These are phyloP conservation scores for Tenebrosternarchus preto DNA, from an alignment of 2,113 vertebrate species.

Conservation along the genomic window DNA sequence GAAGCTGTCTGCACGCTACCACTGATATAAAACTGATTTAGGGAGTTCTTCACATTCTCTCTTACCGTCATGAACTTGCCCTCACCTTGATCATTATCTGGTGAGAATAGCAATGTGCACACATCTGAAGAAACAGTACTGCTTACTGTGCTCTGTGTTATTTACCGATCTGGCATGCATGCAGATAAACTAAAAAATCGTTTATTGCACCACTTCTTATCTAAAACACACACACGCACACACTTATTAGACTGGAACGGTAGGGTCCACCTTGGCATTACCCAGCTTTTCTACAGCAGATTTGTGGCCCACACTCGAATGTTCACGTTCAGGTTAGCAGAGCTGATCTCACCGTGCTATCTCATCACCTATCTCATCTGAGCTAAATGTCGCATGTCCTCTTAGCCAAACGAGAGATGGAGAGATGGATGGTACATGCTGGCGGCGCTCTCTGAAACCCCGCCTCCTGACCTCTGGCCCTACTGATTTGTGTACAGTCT, in stretches of 20 bases:
- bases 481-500: too few relatives aligned
- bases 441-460: background rate
- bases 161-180: background rate
- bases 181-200: background rate
- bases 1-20: background rate
- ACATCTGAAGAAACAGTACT: background rate
- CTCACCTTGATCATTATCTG: background rate
- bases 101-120: background rate
- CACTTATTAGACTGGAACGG: too few relatives aligned
- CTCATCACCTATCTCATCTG: constrained; percentile 37
- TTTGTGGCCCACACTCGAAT: background rate
- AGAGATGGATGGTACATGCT: constrained; percentile 17
- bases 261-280: too few relatives aligned
- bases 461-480: background rate
- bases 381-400: constrained; percentile 48
- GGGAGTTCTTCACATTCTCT: background rate
- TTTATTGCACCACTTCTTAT: too few relatives aligned
- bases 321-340: constrained; percentile 48
- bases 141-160: background rate
- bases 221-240: too few relatives aligned
- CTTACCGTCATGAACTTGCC: background rate
- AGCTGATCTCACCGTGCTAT: constrained; percentile 48
- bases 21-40: background rate
- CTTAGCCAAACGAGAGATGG: constrained; percentile 47
- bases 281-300: background rate